These are phyloP conservation scores for Zootermopsis nevadensis DNA, from an alignment of 2,888 invertebrate species.

Conservation along the genomic window DNA sequence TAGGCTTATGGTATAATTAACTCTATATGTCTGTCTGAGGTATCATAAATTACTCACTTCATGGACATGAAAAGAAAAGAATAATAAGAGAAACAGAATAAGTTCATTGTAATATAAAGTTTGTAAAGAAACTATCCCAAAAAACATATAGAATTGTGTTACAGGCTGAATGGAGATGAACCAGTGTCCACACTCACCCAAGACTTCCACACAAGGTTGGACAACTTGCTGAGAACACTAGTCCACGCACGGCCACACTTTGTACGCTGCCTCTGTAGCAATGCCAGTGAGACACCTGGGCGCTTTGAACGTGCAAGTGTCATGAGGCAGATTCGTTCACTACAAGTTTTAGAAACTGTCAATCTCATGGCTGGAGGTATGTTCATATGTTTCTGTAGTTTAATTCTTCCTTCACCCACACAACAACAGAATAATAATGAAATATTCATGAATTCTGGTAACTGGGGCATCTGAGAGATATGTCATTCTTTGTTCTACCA, in stretches of 20 bases:
- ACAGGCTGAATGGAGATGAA: constrained; percentile 80
- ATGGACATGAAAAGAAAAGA: no score
- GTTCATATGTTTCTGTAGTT: constrained; percentile 24
- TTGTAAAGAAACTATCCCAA: no score
- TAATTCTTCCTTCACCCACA: neutral
- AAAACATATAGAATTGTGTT: constrained; percentile 34
- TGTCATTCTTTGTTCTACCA: no score
- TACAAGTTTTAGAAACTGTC: constrained; percentile 93
- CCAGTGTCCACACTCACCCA: constrained; percentile 91
- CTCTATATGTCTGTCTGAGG: neutral
- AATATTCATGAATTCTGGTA: no score
- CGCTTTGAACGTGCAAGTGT: constrained; percentile 87
- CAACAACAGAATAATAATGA: no score
- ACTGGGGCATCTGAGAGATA: no score
- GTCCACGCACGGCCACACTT: constrained; percentile 96
- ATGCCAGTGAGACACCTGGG: constrained; percentile 82
- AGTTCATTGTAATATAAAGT: no score
- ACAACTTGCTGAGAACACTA: constrained; percentile 89
- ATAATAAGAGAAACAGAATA: no score
- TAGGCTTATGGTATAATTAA: neutral
- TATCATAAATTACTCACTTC: no score
- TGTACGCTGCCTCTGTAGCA: constrained; percentile 91
- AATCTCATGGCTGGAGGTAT: constrained; percentile 91
- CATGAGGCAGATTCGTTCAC: constrained; percentile 87
- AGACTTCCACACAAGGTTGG: constrained; percentile 94